These are phyloP conservation scores for Campaea margaritaria DNA, from an alignment of 2,888 invertebrate genomes.

Conservation along the genomic window DNA sequence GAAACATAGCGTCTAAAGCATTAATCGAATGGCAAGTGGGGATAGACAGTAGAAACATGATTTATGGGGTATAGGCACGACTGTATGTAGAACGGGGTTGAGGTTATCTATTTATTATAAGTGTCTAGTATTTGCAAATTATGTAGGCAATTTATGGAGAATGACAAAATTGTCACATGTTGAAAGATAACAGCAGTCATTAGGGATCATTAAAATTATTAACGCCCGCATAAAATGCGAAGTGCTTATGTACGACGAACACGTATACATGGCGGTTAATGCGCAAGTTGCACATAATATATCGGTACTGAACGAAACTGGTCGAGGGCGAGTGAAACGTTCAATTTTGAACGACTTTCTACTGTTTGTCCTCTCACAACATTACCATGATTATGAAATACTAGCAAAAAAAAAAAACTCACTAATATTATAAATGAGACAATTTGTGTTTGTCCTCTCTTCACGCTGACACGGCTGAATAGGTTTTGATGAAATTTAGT, in stretches of 20 bases:
- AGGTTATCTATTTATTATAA: constrained; percentile 18
- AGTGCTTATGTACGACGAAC: background rate
- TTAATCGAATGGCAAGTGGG: constrained; percentile 33
- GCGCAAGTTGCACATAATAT: constrained; percentile 57
- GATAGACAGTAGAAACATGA: constrained; percentile 16
- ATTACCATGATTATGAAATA: constrained; percentile 33
- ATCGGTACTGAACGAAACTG: constrained; percentile 45
- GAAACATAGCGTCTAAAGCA: constrained; percentile 21
- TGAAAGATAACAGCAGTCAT: constrained; percentile 23
- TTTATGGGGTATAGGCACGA: constrained; percentile 11
- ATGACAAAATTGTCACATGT: constrained; percentile 22
- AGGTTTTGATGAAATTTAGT: too few relatives aligned
- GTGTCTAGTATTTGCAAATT: constrained; percentile 5
- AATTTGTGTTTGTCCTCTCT: too few relatives aligned
- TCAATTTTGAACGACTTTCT: constrained; percentile 72
- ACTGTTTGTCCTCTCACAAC: constrained; percentile 40
- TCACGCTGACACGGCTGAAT: too few relatives aligned
- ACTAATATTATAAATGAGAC: too few relatives aligned
- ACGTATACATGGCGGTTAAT: constrained; percentile 43
- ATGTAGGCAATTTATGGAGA: constrained; percentile 16
- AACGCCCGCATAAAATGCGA: constrained; percentile 48
- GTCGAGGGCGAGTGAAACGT: constrained; percentile 53
- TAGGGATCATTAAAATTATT: constrained; percentile 50
- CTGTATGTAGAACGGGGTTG: constrained; percentile 15
- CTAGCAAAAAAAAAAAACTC: constrained; percentile 18